These are phyloP conservation scores for Trichomycterus rosablanca DNA, from an alignment of 2,113 vertebrate species.

Conservation along the genomic window DNA sequence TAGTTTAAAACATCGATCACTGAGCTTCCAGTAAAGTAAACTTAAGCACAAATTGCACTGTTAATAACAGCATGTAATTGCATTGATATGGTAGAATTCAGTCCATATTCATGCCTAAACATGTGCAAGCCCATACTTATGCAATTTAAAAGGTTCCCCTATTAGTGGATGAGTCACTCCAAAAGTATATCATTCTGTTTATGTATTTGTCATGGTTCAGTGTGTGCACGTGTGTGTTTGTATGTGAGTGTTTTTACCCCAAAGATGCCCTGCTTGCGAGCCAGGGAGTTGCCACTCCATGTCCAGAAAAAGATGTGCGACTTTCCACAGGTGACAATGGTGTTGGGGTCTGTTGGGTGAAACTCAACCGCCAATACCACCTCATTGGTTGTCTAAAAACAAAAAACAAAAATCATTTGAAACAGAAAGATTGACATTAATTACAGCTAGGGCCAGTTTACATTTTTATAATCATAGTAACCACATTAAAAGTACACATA, in stretches of 20 bases:
- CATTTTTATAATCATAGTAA: no score
- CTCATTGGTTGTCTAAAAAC: constrained; percentile 71
- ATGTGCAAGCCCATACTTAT: not conserved
- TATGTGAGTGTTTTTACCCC: constrained; percentile 78
- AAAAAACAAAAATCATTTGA: no score
- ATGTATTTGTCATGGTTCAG: not conserved
- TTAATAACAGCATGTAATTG: not conserved
- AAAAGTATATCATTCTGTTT: no score
- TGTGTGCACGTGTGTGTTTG: not conserved
- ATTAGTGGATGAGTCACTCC: no score
- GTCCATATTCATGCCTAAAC: not conserved
- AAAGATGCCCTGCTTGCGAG: constrained; percentile 95
- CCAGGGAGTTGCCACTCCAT: constrained; percentile 86
- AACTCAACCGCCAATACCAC: constrained; percentile 92
- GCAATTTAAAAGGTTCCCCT: no score
- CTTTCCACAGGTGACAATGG: constrained; percentile 95
- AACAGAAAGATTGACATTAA: constrained; percentile 1
- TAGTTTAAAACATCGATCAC: no score
- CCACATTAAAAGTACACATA: no score
- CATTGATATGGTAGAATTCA: no score
- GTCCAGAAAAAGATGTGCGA: constrained; percentile 99
- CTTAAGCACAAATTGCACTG: no score
- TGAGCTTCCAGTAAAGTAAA: no score
- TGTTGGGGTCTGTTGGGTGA: constrained; percentile 89
- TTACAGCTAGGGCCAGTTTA: no score